phyloP scores from a whole-genome alignment of 2,888 invertebrate genomes.

The Ecdyonurus torrentis region DNA sequence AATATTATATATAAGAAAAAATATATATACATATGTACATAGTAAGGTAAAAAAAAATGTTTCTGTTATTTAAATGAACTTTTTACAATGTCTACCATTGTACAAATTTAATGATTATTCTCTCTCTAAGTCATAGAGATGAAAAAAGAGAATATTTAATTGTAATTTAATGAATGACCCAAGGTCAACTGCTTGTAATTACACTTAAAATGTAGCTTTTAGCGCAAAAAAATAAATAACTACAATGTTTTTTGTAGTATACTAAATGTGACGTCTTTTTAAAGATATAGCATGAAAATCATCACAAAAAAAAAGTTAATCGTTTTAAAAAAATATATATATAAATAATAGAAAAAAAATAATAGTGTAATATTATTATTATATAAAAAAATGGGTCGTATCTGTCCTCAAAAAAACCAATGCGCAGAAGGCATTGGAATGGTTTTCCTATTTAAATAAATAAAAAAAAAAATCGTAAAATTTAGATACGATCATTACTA shows the following conservation, averaged over 20 bases:
- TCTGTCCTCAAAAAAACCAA: neutral
- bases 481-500: neutral
- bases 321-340: too few species aligned
- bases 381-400: neutral
- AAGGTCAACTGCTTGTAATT: neutral
- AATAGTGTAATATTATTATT: neutral
- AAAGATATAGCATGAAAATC: constrained; percentile 5
- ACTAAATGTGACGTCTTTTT: constrained; percentile 8
- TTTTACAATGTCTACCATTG: neutral
- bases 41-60: too few species aligned
- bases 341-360: neutral
- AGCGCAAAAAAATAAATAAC: too few species aligned
- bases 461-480: neutral
- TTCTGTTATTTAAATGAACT: neutral
- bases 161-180: neutral
- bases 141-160: too few species aligned
- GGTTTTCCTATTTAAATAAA: neutral
- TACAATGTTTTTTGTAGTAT: neutral
- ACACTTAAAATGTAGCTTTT: too few species aligned
- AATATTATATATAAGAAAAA: too few species aligned
- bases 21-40: neutral
- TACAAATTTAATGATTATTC: too few species aligned
- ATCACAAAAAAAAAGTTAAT: constrained; percentile 3
- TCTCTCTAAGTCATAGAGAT: neutral
- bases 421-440: neutral